phyloP scores from a whole-genome alignment of 2,888 invertebrate species.

The Rhyacophila evoluta region DNA sequence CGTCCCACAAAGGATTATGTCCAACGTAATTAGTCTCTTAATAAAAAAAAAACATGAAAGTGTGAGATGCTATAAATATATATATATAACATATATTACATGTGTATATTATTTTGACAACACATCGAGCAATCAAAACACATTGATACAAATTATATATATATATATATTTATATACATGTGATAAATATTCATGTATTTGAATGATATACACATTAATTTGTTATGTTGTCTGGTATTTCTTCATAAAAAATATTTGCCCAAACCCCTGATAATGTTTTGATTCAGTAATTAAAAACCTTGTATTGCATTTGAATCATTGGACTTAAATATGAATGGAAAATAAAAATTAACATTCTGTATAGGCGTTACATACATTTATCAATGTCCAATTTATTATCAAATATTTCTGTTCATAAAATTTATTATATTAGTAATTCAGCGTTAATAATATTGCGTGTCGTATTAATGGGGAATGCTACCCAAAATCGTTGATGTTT shows the following conservation, averaged over 20 bases:
- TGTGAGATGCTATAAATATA: constrained; percentile 54
- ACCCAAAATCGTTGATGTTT: too few species aligned
- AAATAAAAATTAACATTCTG: too few species aligned
- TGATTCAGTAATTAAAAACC: too few species aligned
- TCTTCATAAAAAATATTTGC: not conserved
- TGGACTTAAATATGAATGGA: too few species aligned
- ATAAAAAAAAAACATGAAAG: constrained; percentile 53
- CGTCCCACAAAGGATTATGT: constrained; percentile 42
- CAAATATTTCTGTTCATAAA: too few species aligned
- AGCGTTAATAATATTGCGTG: too few species aligned
- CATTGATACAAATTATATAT: constrained; percentile 50
- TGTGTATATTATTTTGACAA: not conserved
- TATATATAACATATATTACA: constrained; percentile 51
- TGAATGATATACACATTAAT: constrained; percentile 46
- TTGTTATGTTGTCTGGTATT: not conserved
- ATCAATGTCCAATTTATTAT: too few species aligned
- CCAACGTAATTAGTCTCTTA: constrained; percentile 54
- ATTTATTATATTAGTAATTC: too few species aligned
- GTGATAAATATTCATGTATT: constrained; percentile 52
- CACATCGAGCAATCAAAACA: constrained; percentile 41
- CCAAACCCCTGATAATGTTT: too few species aligned
- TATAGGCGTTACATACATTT: too few species aligned
- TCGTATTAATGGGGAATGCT: too few species aligned
- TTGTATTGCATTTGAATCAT: too few species aligned
- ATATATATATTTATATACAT: constrained; percentile 47